These are phyloP conservation scores for Saturnia pavonia DNA, from an alignment of 2,888 invertebrate species.

Conservation along the genomic window DNA sequence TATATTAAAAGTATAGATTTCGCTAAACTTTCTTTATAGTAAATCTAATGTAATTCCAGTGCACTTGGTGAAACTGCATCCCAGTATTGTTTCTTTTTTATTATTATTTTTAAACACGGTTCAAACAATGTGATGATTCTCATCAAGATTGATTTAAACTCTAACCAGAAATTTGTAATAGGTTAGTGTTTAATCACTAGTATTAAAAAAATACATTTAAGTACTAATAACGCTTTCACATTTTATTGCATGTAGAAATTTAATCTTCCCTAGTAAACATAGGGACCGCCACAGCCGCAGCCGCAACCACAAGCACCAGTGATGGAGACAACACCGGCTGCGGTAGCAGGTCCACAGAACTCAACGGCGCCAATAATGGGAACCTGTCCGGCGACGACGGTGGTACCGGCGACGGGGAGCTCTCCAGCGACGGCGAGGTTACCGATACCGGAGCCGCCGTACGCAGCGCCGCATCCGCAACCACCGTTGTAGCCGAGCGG, in stretches of 20 bases:
- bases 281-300: conserved; percentile 6
- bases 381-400: conserved; percentile 28
- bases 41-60: too few relatives aligned
- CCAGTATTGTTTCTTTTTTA: too few relatives aligned
- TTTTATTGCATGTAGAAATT: neutral
- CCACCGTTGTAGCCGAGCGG: conserved; percentile 21
- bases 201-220: neutral
- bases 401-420: conserved; percentile 30
- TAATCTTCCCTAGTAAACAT: conserved; percentile 15
- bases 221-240: neutral
- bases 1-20: too few relatives aligned
- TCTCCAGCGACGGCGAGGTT: conserved; percentile 42
- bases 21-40: too few relatives aligned
- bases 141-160: too few relatives aligned
- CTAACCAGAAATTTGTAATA: too few relatives aligned
- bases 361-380: conserved; percentile 30
- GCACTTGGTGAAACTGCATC: too few relatives aligned
- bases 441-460: conserved; percentile 41
- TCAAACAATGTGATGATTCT: too few relatives aligned
- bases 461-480: conserved; percentile 26
- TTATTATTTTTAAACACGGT: too few relatives aligned
- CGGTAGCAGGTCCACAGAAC: conserved; percentile 24
- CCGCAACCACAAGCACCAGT: conserved; percentile 30
- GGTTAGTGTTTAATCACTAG: neutral
- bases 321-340: conserved; percentile 34